Base-by-base conservation (phyloP, 2,113 vertebrate species). In the Oncorhynchus mykiss region DNA sequence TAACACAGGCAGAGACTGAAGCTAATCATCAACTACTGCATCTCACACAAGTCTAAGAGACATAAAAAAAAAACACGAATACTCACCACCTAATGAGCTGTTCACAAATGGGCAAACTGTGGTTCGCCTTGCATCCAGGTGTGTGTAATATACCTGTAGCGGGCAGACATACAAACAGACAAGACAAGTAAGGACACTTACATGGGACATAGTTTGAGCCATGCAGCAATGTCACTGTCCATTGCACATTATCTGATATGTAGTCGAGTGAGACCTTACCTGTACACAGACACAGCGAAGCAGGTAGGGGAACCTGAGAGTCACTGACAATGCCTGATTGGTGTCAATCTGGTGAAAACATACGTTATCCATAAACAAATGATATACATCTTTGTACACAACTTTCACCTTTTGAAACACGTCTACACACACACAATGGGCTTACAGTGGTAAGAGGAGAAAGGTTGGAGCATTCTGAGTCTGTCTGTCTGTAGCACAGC, bases 101-200 rank as follows among this genome's bases (percentile, higher is more conserved):
- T 88, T 76, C 16, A 0, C 4, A 86, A 98, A 94, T 2, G 94
- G 96, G 75, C 96, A 98, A 24, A 1, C 84, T 45, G 78, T 90
- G 7, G 7, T 71, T 70, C 97, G 91, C 0, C 0, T 49, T 7
- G 94, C 86, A 79, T 98, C 96, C 0, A 0, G 3, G 25, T 20
- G 2, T 5, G 31, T 68, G 82, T 87, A 91, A 82, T 85, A 93
- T 1, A 84, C 83, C 93, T 94, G 39, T 12, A 45, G 84, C 9
- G 77, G 34, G 51, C 65, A 64, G 22, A 69, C 27, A 65, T 9
- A 72, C 62, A 75, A 45, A 45, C 39, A 45, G 39, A 45, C 9
- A 45, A 45, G 39, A 39, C 9, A 45, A 11, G 39, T 11, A 11
- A 45, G 9, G 39, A 45, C 39, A 45, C 39, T 45, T 45, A 45